A percentile compares a stretch with the other conserved stretches of the same genome.
phyloP scores from a whole-genome alignment of 2,797 vertebrate genomes.

The Siniperca obscura region DNA sequence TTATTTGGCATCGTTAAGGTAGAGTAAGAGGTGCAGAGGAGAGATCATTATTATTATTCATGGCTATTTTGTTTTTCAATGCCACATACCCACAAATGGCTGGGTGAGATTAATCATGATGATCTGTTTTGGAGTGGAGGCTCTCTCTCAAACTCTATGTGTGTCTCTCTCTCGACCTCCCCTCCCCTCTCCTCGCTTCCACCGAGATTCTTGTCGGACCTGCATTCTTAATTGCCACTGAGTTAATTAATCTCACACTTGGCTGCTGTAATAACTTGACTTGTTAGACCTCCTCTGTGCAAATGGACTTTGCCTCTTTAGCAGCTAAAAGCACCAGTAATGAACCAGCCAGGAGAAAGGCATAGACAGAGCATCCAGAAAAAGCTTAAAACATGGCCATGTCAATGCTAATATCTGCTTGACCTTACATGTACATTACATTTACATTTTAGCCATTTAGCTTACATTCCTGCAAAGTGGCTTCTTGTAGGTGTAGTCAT shows the following conservation, averaged over 20 bases:
- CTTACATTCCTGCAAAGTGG: conserved; percentile 12
- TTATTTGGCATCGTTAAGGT: conserved; percentile 66
- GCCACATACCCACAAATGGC: conserved; percentile 60
- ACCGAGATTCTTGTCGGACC: conserved; percentile 63
- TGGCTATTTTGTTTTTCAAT: conserved; percentile 58
- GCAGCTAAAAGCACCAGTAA: conserved; percentile 69
- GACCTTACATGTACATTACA: conserved; percentile 39
- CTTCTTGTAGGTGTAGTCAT: neutral
- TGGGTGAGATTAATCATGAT: conserved; percentile 60
- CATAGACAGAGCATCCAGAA: conserved; percentile 40
- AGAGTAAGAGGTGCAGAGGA: conserved; percentile 51
- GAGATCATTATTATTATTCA: conserved; percentile 75
- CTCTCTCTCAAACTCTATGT: conserved; percentile 38
- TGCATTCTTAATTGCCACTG: conserved; percentile 76
- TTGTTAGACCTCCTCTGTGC: conserved; percentile 76
- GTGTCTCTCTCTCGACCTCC: neutral
- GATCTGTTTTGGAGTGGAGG: conserved; percentile 56
- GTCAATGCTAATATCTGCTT: conserved; percentile 42
- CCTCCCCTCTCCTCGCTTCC: conserved; percentile 15
- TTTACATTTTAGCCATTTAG: conserved; percentile 34
- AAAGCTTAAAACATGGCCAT: conserved; percentile 39
- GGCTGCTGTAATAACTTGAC: conserved; percentile 83
- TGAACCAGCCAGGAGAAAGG: conserved; percentile 45
- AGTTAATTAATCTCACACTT: conserved; percentile 87
- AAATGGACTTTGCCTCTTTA: conserved; percentile 78